Evolutionary conservation across 2,797 vertebrate genomes (phyloP).

Genomic region (Tokudaia muenninki): DNA sequence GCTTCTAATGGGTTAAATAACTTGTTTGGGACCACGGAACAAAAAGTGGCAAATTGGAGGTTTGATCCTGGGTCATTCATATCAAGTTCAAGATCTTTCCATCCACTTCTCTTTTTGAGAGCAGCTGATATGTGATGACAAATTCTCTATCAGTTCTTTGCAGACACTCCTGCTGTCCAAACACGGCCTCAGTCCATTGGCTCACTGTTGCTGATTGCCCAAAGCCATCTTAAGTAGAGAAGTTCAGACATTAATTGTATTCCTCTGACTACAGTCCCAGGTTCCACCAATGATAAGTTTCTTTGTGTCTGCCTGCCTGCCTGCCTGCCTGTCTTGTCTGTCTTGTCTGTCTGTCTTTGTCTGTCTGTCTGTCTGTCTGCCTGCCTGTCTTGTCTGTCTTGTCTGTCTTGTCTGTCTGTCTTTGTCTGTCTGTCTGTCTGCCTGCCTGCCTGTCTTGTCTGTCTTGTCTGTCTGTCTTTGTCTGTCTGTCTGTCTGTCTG

Average conservation of each 20-base stretch:
- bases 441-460: too few relatives aligned
- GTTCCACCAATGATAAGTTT: neutral
- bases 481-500: neutral
- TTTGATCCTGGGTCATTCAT: neutral
- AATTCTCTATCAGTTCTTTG: neutral
- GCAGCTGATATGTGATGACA: neutral
- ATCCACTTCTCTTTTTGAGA: neutral
- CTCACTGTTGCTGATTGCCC: neutral
- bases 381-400: too few relatives aligned
- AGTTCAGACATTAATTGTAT: neutral
- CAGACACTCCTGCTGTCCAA: neutral
- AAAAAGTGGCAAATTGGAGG: neutral
- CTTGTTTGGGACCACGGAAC: neutral
- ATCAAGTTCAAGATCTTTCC: neutral
- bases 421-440: neutral
- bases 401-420: neutral
- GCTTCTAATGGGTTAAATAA: neutral
- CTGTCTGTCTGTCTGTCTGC: too few relatives aligned
- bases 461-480: neutral
- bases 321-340: too few relatives aligned
- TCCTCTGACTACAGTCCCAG: neutral
- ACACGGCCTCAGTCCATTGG: neutral
- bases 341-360: neutral
- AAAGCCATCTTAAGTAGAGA: neutral
- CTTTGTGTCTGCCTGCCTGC: neutral